phyloP scores from a whole-genome alignment of 2,888 invertebrate genomes.

The Sarcophaga carnaria region DNA sequence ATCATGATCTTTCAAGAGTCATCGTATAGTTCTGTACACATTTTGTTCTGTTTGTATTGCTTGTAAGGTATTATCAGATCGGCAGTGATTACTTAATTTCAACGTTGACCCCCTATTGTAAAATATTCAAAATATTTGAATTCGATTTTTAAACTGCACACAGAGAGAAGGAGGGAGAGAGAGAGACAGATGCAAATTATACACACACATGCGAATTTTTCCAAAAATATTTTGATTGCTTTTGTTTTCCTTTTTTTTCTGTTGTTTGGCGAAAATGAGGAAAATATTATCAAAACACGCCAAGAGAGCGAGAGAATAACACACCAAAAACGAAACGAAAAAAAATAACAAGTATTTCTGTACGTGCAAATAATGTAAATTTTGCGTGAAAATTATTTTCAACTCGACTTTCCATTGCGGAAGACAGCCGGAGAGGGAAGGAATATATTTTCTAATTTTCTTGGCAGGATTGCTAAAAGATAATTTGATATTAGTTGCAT shows the following conservation, averaged over 20 bases:
- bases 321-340: neutral
- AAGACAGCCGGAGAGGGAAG: neutral
- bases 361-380: constrained; percentile 71
- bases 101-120: neutral
- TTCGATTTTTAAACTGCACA: neutral
- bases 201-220: constrained; percentile 7
- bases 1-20: no score
- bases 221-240: constrained; percentile 38
- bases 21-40: no score
- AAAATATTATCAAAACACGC: constrained; percentile 22
- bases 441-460: constrained; percentile 46
- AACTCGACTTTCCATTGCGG: constrained; percentile 12
- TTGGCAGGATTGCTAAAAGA: constrained; percentile 55
- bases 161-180: neutral
- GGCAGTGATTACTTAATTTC: neutral
- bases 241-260: neutral
- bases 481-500: constrained; percentile 63
- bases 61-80: neutral
- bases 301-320: neutral
- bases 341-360: constrained; percentile 60
- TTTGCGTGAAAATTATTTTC: constrained; percentile 69
- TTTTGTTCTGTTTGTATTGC: no score
- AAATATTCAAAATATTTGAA: constrained; percentile 32
- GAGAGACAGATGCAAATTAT: neutral
- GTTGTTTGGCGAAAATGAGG: neutral